Evolutionary conservation across 2,797 vertebrate genomes (phyloP).

Genomic region (Coracias cyanogaster): DNA sequence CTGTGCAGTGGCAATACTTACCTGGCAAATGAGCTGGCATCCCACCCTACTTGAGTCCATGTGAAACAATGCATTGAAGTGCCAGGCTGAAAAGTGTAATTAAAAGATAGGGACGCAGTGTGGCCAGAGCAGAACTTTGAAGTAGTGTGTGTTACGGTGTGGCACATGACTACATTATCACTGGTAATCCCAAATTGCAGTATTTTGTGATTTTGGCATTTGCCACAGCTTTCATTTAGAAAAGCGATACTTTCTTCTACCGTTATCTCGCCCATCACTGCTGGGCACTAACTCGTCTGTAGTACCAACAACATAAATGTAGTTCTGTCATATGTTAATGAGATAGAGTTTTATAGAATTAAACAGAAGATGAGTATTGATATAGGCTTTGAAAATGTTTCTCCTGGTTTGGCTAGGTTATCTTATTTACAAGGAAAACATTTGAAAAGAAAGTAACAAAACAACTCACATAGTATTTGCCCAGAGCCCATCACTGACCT

Average conservation of each 20-base stretch:
- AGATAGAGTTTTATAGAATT: neutral
- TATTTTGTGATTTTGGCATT: neutral
- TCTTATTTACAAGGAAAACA: neutral
- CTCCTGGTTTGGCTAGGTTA: neutral
- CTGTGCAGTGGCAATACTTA: neutral
- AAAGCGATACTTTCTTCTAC: neutral
- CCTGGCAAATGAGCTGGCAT: neutral
- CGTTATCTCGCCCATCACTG: neutral
- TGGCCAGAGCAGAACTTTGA: neutral
- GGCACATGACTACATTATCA: accelerated
- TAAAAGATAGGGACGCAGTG: neutral
- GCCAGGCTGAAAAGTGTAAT: neutral
- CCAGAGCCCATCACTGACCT: neutral
- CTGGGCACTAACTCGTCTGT: neutral
- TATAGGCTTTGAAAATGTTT: neutral
- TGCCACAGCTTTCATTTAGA: neutral
- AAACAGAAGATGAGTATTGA: neutral
- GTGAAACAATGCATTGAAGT: neutral
- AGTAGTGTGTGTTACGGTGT: neutral
- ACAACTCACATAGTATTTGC: neutral
- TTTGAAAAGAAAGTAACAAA: neutral
- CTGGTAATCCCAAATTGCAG: neutral
- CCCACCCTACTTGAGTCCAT: neutral
- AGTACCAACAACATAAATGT: neutral
- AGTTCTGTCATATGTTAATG: neutral